Evolutionary conservation across 2,888 invertebrate species (phyloP).

Genomic region (Yponomeuta plumbellus): DNA sequence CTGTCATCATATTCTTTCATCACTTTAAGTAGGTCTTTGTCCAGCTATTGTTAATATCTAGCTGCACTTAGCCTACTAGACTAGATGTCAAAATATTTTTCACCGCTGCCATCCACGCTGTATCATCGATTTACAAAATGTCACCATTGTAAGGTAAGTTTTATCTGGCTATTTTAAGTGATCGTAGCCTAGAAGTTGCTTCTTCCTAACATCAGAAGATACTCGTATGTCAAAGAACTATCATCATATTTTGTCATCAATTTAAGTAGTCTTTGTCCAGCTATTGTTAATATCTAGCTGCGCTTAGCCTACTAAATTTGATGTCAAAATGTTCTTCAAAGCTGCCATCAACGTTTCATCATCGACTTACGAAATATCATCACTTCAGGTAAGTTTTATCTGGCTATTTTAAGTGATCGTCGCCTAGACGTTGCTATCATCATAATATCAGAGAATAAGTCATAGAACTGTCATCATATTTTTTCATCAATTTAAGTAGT

Average conservation of each 20-base stretch:
- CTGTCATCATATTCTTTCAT: slow-evolving; percentile 19
- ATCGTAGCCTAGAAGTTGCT: too few species aligned
- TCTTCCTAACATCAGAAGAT: too few species aligned
- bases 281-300: slow-evolving; percentile 26
- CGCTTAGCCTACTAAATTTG: slow-evolving; percentile 25
- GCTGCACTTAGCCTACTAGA: slow-evolving; percentile 27
- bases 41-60: slow-evolving; percentile 29
- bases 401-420: slow-evolving; percentile 22
- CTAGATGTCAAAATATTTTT: neutral
- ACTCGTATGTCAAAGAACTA: too few species aligned
- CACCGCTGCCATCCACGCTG: neutral
- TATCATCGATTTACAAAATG: neutral
- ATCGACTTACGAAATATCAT: slow-evolving; percentile 16
- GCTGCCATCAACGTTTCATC: too few species aligned
- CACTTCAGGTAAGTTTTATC: slow-evolving; percentile 30
- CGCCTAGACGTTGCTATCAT: slow-evolving; percentile 21
- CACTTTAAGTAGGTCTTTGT: slow-evolving; percentile 32
- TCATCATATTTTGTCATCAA: too few species aligned
- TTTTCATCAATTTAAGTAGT: too few species aligned
- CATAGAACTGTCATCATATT: too few species aligned
- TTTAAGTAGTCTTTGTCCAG: slow-evolving; percentile 31
- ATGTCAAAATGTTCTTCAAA: slow-evolving; percentile 8
- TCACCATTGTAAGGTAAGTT: slow-evolving; percentile 29
- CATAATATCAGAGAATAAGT: neutral
- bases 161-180: slow-evolving; percentile 25